A percentile compares a stretch with the other conserved stretches of the same genome.
Evolutionary conservation across 2,113 vertebrate genomes (phyloP).

Genomic region (Periophthalmodon schlosseri): DNA sequence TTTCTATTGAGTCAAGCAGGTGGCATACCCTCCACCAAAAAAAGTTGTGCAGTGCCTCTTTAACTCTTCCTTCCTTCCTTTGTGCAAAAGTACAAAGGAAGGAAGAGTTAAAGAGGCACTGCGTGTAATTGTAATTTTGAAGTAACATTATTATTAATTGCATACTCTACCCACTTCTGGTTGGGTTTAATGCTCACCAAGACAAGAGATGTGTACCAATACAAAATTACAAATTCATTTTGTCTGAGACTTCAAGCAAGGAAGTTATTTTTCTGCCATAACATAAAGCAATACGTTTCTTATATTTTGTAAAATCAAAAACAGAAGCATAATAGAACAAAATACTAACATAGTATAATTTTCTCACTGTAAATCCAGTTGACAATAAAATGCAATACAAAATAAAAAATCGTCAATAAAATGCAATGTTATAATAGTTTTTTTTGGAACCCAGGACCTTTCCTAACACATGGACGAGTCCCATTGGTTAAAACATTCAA

Average conservation of each 20-base stretch:
- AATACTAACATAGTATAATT: slow-evolving; percentile 89
- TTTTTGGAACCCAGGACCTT: slow-evolving; percentile 74
- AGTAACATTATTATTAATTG: neutral
- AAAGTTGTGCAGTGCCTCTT: too few species aligned
- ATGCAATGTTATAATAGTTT: slow-evolving; percentile 72
- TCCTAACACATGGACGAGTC: slow-evolving; percentile 54
- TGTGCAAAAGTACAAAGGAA: too few species aligned
- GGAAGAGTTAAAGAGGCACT: too few species aligned
- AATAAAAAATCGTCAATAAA: slow-evolving; percentile 67
- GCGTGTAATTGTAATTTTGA: too few species aligned
- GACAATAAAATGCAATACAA: slow-evolving; percentile 78
- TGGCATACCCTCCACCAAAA: too few species aligned
- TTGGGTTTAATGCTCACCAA: neutral
- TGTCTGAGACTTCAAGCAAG: slow-evolving; percentile 59
- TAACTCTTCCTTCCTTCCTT: too few species aligned
- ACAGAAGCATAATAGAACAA: slow-evolving; percentile 81
- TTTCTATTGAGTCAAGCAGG: too few species aligned
- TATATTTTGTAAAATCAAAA: slow-evolving; percentile 86
- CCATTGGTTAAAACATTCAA: slow-evolving; percentile 59
- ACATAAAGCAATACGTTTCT: slow-evolving; percentile 79
- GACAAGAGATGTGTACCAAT: slow-evolving; percentile 14
- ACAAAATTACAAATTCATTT: slow-evolving; percentile 34
- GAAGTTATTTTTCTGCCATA: slow-evolving; percentile 73
- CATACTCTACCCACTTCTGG: neutral
- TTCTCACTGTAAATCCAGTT: slow-evolving; percentile 86